Conservation (phyloP, 1,140 invertebrate genomes). For the Manduca sexta region DNA sequence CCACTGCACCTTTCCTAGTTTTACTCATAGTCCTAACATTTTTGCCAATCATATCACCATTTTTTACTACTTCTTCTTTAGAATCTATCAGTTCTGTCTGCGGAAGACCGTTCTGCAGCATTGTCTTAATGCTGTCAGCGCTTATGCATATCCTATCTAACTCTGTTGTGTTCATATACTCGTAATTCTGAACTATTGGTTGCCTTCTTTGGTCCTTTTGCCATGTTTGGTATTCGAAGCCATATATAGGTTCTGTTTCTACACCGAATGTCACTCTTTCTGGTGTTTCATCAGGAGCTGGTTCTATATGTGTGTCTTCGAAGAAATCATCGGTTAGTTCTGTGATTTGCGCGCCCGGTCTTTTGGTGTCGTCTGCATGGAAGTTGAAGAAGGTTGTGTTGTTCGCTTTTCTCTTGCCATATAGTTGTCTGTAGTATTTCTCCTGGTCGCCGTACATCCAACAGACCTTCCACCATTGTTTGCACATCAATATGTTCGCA, state of each 20-base stretch:
- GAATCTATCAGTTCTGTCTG: conserved; percentile 43
- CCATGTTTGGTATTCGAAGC: conserved; percentile 48
- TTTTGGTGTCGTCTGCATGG: conserved; percentile 41
- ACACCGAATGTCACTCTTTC: conserved; percentile 43
- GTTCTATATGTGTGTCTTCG: conserved; percentile 49
- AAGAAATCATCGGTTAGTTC: conserved; percentile 70
- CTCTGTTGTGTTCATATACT: conserved; percentile 33
- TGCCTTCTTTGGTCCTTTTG: conserved; percentile 67
- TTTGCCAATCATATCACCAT: conserved; percentile 46
- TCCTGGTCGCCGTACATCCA: conserved; percentile 90
- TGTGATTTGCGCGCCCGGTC: conserved; percentile 64
- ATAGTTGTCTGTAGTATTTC: conserved; percentile 86
- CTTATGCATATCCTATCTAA: conserved; percentile 52
- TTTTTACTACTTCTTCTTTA: conserved; percentile 51
- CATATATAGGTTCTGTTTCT: conserved; percentile 59
- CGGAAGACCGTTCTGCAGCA: conserved; percentile 57
- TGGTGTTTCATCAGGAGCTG: conserved; percentile 46
- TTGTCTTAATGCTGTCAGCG: conserved; percentile 48
- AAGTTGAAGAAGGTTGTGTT: conserved; percentile 48
- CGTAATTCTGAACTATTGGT: conserved; percentile 56
- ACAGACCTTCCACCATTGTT: conserved; percentile 91
- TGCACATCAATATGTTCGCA: conserved; percentile 85
- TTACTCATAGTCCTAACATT: conserved; percentile 52
- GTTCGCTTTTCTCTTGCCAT: conserved; percentile 77
- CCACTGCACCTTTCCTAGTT: conserved; percentile 54